A percentile compares a stretch with the other conserved stretches of the same genome.
Conservation (phyloP, 2,113 vertebrate species). For the Pholis gunnellus region DNA sequence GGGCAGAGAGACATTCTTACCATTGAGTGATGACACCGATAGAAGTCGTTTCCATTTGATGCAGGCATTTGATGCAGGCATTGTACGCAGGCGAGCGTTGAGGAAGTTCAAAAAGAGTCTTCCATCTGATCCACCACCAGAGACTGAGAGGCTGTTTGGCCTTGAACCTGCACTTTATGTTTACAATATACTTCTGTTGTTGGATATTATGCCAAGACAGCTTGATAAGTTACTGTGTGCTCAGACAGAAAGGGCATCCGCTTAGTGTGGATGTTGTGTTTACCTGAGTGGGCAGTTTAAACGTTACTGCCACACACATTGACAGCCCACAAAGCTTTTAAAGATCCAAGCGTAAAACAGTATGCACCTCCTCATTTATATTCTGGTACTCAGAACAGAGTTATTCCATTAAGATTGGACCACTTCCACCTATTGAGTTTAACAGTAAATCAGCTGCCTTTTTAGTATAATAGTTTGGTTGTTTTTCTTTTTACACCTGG, state of each 20-base stretch:
- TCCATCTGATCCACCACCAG: neutral
- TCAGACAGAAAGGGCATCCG: neutral
- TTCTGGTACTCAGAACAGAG: conserved; percentile 17
- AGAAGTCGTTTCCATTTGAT: neutral
- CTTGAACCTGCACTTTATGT: neutral
- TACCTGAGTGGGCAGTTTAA: neutral
- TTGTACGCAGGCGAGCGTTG: neutral
- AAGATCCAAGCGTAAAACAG: neutral
- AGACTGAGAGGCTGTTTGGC: neutral
- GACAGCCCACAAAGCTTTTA: neutral
- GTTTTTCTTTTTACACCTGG: neutral
- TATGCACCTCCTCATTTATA: neutral
- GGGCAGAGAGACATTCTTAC: neutral
- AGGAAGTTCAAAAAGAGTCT: neutral
- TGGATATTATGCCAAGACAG: neutral
- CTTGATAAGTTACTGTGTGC: neutral
- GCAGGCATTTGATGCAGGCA: neutral
- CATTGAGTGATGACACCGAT: neutral
- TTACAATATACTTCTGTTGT: neutral
- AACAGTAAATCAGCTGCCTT: conserved; percentile 11
- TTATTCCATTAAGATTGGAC: conserved; percentile 19
- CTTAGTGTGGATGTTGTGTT: neutral
- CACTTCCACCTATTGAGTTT: conserved; percentile 6
- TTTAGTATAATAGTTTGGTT: neutral
- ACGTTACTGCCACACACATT: neutral